Conservation (phyloP, 2,888 invertebrate genomes). For the Steinernema carpocapsae region DNA sequence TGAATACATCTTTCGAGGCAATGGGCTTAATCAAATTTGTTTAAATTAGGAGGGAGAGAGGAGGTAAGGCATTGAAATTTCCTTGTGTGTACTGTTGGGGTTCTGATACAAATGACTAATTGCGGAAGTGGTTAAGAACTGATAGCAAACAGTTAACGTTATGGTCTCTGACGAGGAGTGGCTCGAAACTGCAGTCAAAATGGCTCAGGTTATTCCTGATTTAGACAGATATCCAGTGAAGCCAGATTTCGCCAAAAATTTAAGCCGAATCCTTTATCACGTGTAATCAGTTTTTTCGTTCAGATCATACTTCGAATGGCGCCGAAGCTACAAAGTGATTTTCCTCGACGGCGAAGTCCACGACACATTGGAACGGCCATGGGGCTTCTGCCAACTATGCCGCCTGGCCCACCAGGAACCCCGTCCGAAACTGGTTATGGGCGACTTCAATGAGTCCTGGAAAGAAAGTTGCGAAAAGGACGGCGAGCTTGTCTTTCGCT, state of each 20-base stretch:
- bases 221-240: too few relatives aligned
- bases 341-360: conserved; percentile 62
- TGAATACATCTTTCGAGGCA: too few relatives aligned
- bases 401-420: conserved; percentile 56
- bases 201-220: too few relatives aligned
- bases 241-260: too few relatives aligned
- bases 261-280: too few relatives aligned
- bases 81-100: too few relatives aligned
- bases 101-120: too few relatives aligned
- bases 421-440: conserved; percentile 35
- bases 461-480: conserved; percentile 48
- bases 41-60: not conserved
- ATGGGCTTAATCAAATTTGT: conserved; percentile 2
- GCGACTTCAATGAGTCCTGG: conserved; percentile 51
- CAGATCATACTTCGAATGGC: conserved; percentile 72
- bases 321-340: conserved; percentile 61
- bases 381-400: conserved; percentile 68
- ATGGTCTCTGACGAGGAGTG: too few relatives aligned
- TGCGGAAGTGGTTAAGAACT: too few relatives aligned
- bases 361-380: conserved; percentile 64
- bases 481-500: conserved; percentile 45
- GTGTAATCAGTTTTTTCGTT: conserved; percentile 21
- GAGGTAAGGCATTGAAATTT: not conserved
- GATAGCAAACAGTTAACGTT: too few relatives aligned
- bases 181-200: too few relatives aligned